phyloP scores from a whole-genome alignment of 2,113 vertebrate species.

The Microtus pennsylvanicus region DNA sequence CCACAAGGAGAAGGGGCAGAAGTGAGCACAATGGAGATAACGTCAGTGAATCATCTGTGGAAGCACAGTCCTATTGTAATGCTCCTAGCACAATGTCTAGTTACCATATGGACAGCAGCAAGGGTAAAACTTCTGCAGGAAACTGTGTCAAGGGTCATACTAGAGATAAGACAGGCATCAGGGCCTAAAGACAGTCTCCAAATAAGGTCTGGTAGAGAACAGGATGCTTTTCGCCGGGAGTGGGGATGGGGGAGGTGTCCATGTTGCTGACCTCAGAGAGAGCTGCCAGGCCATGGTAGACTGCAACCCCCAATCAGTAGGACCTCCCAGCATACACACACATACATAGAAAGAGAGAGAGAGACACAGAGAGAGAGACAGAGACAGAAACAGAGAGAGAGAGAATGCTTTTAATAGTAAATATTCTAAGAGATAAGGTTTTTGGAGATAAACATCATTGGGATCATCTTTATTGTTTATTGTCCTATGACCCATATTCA shows the following conservation, averaged over 20 bases:
- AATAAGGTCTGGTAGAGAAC: neutral
- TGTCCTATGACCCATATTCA: constrained; percentile 29
- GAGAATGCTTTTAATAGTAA: neutral
- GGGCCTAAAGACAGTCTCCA: neutral
- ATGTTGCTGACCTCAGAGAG: too few species aligned
- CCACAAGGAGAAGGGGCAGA: too few species aligned
- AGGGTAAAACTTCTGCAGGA: neutral
- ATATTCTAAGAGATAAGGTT: neutral
- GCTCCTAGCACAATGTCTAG: neutral
- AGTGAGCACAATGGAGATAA: too few species aligned
- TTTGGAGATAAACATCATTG: constrained; percentile 36
- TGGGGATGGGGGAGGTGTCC: neutral
- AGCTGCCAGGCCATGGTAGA: too few species aligned
- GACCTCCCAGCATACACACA: neutral
- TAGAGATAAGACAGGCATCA: neutral
- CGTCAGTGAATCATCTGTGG: neutral
- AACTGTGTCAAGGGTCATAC: neutral
- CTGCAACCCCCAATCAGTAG: too few species aligned
- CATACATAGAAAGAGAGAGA: neutral
- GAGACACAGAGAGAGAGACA: too few species aligned
- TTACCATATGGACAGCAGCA: neutral
- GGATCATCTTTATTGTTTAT: constrained; percentile 47
- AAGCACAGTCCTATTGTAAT: neutral
- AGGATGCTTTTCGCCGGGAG: neutral
- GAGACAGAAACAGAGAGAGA: too few species aligned